Percentiles rank a stretch among this genome's conserved stretches.
These are phyloP conservation scores for Noctua janthe DNA, from an alignment of 2,888 invertebrate genomes.

Conservation along the genomic window DNA sequence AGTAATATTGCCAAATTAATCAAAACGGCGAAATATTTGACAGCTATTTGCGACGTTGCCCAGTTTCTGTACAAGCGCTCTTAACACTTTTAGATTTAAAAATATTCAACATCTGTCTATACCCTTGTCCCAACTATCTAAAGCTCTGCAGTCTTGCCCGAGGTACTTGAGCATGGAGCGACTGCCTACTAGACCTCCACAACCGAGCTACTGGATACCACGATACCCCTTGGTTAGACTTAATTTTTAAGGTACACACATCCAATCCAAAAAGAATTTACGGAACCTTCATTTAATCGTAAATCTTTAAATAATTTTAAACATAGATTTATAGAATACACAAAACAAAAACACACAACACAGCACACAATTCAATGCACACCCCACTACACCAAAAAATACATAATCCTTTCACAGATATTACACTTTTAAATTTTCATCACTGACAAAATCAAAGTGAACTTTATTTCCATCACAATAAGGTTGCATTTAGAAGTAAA, in stretches of 20 bases:
- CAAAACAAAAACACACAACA: constrained; percentile 28
- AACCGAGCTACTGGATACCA: neutral
- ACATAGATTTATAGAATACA: constrained; percentile 8
- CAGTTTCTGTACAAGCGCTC: no score
- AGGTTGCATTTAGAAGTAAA: neutral
- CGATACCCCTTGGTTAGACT: neutral
- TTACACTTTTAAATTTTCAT: neutral
- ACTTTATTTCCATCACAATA: neutral
- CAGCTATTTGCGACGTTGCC: no score
- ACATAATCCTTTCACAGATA: neutral
- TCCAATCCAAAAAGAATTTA: neutral
- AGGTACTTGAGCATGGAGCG: neutral
- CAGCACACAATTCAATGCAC: constrained; percentile 7
- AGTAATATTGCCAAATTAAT: no score
- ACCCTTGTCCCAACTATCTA: neutral
- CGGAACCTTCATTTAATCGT: neutral
- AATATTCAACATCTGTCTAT: neutral
- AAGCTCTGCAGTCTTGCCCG: neutral
- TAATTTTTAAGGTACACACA: no score
- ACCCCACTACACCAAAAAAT: constrained; percentile 8
- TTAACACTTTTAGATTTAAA: neutral
- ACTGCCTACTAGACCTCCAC: neutral
- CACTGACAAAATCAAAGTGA: neutral
- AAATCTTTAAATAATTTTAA: neutral
- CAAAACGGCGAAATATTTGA: no score